Base-by-base conservation (phyloP, 1,140 invertebrate species). In the Brachionus calyciflorus region DNA sequence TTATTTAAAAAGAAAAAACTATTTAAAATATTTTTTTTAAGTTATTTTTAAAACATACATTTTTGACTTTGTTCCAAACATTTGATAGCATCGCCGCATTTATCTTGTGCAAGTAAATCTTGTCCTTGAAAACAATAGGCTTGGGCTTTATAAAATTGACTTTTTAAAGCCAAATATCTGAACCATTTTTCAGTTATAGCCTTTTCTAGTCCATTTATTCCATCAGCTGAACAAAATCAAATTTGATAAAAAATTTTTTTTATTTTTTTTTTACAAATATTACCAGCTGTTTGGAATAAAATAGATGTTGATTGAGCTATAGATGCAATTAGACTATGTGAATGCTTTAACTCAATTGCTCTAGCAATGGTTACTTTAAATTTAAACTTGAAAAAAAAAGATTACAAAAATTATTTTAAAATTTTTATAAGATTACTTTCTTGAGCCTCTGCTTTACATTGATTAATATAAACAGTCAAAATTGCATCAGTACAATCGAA, bases 401-500 rank as follows among this genome's bases (percentile, higher is more conserved):
- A 19, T 55, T 78, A 60, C 37, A 37, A 78, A 10, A 6, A 21
- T 28, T 41, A 9, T 76, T 51, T 10, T 1, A 26, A 14, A 28
- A 14, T 24, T 49, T 3, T 49, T 0, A 10, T 68, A 2, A 30
- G 24, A 65, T 70, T 81, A 89, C 89, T 88, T 87, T 91, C 90
- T 82, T 91, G 90, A 4, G 90, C 90, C 83, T 91, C 90, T 37
- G 89, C 90, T 41, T 88, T 89, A 81, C 88, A 90, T 79, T 90
- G 90, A 80, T 88, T 86, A 12, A 89, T 83, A 80, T 91, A 91
- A 37, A 89, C 89, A 78, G 87, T 88, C 63, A 90, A 80, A 19
- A 91, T 85, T 33, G 87, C 82, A 14, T 85, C 84, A 80, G 91
- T 89, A 73, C 89, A 84, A 83, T 91, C 90, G 73, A 87, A 87